Evolutionary conservation across 2,888 invertebrate genomes (phyloP), one percentile per base, ranked within the genome.

Genomic region (Gryllus longicercus): DNA sequence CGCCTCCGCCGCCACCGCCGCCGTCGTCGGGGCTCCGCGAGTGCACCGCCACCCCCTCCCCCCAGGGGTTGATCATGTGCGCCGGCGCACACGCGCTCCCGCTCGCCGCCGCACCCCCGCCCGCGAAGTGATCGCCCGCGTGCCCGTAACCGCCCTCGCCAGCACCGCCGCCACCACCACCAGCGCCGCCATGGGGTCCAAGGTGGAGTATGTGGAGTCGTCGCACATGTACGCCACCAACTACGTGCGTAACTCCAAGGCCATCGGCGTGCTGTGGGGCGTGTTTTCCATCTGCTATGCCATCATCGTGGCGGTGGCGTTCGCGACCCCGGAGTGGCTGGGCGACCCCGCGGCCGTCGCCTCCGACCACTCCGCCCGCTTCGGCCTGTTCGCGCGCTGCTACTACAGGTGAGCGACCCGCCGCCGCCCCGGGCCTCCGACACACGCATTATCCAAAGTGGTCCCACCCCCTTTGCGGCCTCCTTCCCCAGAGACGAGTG

Each of bases 251-350:
- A 96, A 96, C 89, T 95, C 95, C 84, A 96, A 95, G 89, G 98
- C 98, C 78, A 96, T 99, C 83, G 97, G 97, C 79, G 97, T 98
- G 82, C 91, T 98, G 84, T 99, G 99, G 99, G 98, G 95, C 82
- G 95, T 99, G 86, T 98, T 99, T 88, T 96, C 97, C 84, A 95
- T 98, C 86, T 98, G 98, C 88, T 98, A 96, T 87, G 96, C 96
- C 83, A 97, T 99, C 86, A 96, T 99, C 86, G 94, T 95, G 85
- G 93, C 96, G 84, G 96, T 99, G 51, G 95, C 97, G 8, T 97
- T 99, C 87, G 93, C 98, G 81, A 98, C 98, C 82, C 97, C 97
- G 76, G 94, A 97, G 88, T 95, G 96, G 96, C 91, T 96, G 82
- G 95, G 95, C 16, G 94, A 95, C 88, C 63, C 63, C 16, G 63